A percentile compares a stretch with the other conserved stretches of the same genome.
Conservation (phyloP, 2,113 vertebrate species). For the Plotosus lineatus region DNA sequence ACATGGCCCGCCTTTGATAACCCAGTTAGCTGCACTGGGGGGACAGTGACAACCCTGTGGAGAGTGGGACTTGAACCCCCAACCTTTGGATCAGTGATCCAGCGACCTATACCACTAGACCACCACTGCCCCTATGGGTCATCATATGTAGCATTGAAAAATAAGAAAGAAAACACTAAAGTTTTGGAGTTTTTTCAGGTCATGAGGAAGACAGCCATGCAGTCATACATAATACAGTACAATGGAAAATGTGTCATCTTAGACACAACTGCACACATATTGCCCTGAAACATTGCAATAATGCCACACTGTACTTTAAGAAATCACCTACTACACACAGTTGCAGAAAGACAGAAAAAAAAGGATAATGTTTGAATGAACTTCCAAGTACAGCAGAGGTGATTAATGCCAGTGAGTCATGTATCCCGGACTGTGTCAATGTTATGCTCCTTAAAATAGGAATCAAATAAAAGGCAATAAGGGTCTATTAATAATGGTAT, state of each 20-base stretch:
- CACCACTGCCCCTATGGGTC: too few species aligned
- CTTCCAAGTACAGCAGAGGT: background rate
- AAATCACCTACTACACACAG: background rate
- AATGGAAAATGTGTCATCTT: too few species aligned
- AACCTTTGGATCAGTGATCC: too few species aligned
- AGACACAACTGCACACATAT: background rate
- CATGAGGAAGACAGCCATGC: background rate
- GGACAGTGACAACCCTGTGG: too few species aligned
- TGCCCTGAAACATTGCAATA: background rate
- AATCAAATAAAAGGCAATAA: conserved; percentile 27
- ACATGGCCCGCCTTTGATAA: too few species aligned
- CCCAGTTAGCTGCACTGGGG: too few species aligned
- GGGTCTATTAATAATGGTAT: conserved; percentile 39
- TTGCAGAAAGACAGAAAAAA: background rate
- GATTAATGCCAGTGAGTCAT: conserved; percentile 32
- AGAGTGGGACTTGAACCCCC: too few species aligned
- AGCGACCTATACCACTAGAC: too few species aligned
- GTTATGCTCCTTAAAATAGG: conserved; percentile 27
- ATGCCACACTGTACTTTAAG: background rate
- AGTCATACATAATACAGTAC: background rate
- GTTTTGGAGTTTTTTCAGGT: background rate
- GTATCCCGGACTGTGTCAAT: conserved; percentile 32
- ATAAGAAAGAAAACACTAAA: background rate
- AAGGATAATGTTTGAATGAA: background rate
- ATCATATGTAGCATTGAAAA: background rate